phyloP scores from a whole-genome alignment of 1,140 invertebrate species.

The Piezodorus guildinii region DNA sequence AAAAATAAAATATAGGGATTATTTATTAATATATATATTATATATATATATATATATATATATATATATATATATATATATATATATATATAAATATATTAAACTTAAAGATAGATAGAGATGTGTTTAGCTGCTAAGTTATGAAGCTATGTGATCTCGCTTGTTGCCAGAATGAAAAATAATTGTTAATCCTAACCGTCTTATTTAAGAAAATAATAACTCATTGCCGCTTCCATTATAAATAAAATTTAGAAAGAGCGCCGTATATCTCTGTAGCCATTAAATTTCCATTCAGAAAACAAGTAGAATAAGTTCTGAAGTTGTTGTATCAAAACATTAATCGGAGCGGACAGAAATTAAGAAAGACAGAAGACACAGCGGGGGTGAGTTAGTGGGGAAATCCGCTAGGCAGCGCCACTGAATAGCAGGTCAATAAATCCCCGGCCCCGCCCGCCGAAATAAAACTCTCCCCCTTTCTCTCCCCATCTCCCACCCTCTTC shows the following conservation, averaged over 20 bases:
- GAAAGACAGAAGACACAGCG: background rate
- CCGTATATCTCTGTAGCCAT: too few species aligned
- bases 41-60: too few species aligned
- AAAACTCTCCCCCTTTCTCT: background rate
- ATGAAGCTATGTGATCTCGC: too few species aligned
- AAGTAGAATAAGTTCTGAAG: too few species aligned
- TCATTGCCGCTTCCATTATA: too few species aligned
- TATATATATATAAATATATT: background rate
- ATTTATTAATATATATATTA: too few species aligned
- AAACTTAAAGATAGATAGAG: background rate
- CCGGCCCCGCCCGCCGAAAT: background rate
- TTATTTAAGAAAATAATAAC: background rate
- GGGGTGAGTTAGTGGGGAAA: background rate
- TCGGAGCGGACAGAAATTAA: too few species aligned
- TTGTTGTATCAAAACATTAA: too few species aligned
- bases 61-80: background rate
- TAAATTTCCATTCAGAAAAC: too few species aligned
- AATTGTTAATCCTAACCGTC: background rate
- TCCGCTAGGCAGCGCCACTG: constrained; percentile 10
- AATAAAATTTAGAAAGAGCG: too few species aligned
- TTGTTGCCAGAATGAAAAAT: constrained; percentile 1
- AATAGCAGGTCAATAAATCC: constrained; percentile 13
- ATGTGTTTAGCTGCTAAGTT: too few species aligned
- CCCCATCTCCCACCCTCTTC: constrained; percentile 6
- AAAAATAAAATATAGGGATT: too few species aligned